Conservation (phyloP, 2,113 vertebrate genomes). For the Pholis gunnellus region DNA sequence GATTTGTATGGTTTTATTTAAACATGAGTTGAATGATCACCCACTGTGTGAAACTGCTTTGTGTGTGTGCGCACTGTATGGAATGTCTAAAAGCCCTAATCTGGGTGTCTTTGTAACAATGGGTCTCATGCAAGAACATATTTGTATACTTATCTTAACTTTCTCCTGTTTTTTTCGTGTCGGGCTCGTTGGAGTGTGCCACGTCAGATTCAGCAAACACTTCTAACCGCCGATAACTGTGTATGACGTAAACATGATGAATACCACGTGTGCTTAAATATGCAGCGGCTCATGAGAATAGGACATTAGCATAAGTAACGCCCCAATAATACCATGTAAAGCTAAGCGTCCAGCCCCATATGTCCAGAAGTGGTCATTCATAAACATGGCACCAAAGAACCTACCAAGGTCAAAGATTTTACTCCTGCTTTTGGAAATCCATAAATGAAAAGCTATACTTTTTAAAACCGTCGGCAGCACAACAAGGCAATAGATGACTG, state of each 20-base stretch:
- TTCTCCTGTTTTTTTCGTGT: background rate
- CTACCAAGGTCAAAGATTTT: background rate
- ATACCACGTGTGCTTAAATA: background rate
- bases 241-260: background rate
- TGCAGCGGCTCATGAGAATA: background rate
- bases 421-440: background rate
- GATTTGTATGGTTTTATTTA: background rate
- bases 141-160: background rate
- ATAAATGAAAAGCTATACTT: no score
- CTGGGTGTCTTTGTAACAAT: background rate
- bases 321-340: background rate
- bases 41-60: background rate
- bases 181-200: background rate
- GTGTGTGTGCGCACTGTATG: background rate
- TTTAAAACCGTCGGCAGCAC: background rate
- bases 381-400: no score
- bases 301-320: background rate
- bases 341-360: background rate
- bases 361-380: background rate
- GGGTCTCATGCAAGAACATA: background rate
- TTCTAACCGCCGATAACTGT: background rate
- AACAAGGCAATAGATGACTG: background rate
- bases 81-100: background rate
- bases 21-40: background rate
- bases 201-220: background rate